Evolutionary conservation across 2,888 invertebrate genomes (phyloP), one percentile per base, ranked within the genome.

Genomic region (Xylocampa areola): DNA sequence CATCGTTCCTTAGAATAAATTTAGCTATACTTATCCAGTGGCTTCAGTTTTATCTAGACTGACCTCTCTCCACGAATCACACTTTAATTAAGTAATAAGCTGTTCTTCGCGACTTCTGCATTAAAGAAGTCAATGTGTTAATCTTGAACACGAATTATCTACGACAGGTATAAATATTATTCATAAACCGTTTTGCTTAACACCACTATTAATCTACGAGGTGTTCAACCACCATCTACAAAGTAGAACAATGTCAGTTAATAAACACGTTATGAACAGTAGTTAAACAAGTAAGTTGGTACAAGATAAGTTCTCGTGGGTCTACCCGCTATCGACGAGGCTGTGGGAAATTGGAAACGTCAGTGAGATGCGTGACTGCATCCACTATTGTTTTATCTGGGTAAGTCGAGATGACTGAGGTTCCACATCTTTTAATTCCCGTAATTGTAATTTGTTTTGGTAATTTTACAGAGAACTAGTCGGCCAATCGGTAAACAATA

Each of bases 321-420:
- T n/a, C n/a, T n/a, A 45, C 60, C 47, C 40, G 36, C 43, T 63
- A 57, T 60, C 52, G 49, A 41, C 17, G 64, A 49, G 81, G 76
- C 80, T 85, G 84, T 86, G 84, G 75, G 85, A 85, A 84, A 73
- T 72, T 77, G 70, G 66, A 74, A 74, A 73, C 51, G 60, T 43
- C 64, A 58, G 55, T 27, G 55, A 70, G 57, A 68, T 75, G 76
- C 74, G 77, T 80, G 80, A 73, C 66, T 53, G 43, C 49, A 57
- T 25, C 36, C 48, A 62, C 66, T 61, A 79, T 79, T 82, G 81
- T 82, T 67, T 73, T 67, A 70, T 47, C 32, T 53, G 44, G 60
- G 64, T 68, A 58, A 65, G 64, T 74, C 57, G 57, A 16, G 16
- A 21, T 13, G 57, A 30, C 61, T 54, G 33, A 36, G 71, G 43